Percentiles rank a stretch among this genome's conserved stretches.
Conservation (phyloP, 2,888 invertebrate genomes). For the Dasysyrphus albostriatus region DNA sequence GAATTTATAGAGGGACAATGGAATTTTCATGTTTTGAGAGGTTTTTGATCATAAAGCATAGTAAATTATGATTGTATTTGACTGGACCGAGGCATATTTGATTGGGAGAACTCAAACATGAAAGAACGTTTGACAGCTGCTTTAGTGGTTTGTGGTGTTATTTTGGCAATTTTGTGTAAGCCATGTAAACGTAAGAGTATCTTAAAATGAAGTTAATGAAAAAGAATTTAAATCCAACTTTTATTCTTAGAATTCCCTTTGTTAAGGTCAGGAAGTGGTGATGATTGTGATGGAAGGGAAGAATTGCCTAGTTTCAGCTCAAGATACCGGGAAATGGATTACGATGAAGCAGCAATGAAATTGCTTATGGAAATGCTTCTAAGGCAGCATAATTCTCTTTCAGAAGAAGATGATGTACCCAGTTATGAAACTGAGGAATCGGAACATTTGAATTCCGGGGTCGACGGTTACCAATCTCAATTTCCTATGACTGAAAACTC, state of each 20-base stretch:
- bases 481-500: neutral
- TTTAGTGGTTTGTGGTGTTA: neutral
- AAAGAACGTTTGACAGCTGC: slow-evolving; percentile 34
- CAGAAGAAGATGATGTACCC: neutral
- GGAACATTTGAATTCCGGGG: slow-evolving; percentile 11
- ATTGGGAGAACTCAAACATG: slow-evolving; percentile 49
- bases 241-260: slow-evolving; percentile 35
- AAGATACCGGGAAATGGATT: slow-evolving; percentile 23
- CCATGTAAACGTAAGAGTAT: slow-evolving; percentile 47
- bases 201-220: no score
- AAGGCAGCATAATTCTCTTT: slow-evolving; percentile 49
- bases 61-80: neutral
- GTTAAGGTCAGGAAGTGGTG: neutral
- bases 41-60: neutral
- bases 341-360: slow-evolving; percentile 50
- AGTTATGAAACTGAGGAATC: neutral
- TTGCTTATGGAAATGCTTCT: slow-evolving; percentile 57
- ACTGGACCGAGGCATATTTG: slow-evolving; percentile 26
- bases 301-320: neutral
- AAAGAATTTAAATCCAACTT: neutral
- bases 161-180: slow-evolving; percentile 10
- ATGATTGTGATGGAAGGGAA: slow-evolving; percentile 21
- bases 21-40: neutral
- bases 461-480: neutral
- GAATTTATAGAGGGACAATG: neutral